phyloP scores from a whole-genome alignment of 2,888 invertebrate species.

The Tiphia femorata region DNA sequence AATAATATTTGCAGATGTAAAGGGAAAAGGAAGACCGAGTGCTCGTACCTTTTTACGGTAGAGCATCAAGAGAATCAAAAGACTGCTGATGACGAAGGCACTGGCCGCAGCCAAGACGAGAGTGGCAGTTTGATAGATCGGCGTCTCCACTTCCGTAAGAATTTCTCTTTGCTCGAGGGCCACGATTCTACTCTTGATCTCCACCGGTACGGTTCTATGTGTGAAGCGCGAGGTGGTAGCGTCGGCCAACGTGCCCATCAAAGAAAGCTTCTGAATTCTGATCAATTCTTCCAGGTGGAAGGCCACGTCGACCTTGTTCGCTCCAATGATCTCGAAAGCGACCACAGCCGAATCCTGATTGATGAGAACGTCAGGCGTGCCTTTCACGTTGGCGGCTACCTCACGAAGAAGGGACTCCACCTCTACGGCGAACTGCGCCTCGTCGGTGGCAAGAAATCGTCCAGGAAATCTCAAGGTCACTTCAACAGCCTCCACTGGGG shows the following conservation, averaged over 20 bases:
- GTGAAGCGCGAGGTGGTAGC: conserved; percentile 77
- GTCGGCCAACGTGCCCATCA: conserved; percentile 72
- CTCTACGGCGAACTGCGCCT: conserved; percentile 53
- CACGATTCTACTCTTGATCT: conserved; percentile 67
- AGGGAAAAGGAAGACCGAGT: neutral
- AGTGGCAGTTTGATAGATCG: conserved; percentile 80
- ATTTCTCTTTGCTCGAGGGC: conserved; percentile 78
- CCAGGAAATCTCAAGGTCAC: conserved; percentile 81
- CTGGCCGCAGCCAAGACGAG: conserved; percentile 84
- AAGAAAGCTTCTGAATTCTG: conserved; percentile 70
- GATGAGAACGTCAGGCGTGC: conserved; percentile 56
- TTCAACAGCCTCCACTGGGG: conserved; percentile 82
- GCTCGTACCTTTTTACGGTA: conserved; percentile 75
- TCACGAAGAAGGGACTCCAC: conserved; percentile 60
- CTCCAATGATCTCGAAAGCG: conserved; percentile 74
- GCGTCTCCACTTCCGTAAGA: conserved; percentile 76
- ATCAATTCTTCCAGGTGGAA: conserved; percentile 85
- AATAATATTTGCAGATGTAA: neutral
- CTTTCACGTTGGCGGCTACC: conserved; percentile 62
- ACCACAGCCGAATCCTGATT: conserved; percentile 61
- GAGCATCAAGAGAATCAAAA: conserved; percentile 81
- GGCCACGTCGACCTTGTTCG: conserved; percentile 82
- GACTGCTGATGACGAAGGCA: conserved; percentile 83
- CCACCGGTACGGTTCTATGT: conserved; percentile 70
- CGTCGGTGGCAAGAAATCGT: conserved; percentile 69